Conservation (phyloP, 1,140 invertebrate species). For the Liolophura sinensis region DNA sequence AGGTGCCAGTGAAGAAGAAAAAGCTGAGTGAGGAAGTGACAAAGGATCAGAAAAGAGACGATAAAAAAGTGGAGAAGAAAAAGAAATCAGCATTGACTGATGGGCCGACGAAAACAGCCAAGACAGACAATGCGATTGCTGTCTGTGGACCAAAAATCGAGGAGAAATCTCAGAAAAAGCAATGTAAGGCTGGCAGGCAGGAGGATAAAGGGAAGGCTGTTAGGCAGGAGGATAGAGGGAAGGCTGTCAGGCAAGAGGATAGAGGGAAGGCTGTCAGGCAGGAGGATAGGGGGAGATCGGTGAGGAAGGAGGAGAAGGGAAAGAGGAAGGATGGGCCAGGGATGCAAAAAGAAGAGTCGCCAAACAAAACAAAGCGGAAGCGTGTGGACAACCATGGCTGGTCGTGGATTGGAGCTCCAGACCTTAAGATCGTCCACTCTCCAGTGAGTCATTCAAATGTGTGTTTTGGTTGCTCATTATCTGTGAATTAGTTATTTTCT, state of each 20-base stretch:
- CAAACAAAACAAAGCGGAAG: too few species aligned
- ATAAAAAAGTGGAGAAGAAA: background rate
- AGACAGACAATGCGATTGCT: background rate
- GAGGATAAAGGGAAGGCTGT: slow-evolving; percentile 1
- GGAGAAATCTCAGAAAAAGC: background rate
- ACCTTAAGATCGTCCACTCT: background rate
- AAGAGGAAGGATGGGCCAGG: background rate
- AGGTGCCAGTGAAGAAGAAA: slow-evolving; percentile 12
- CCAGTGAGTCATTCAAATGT: background rate
- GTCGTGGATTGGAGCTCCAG: background rate
- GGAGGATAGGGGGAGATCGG: slow-evolving; percentile 5
- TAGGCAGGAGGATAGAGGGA: slow-evolving; percentile 4
- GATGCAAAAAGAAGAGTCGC: background rate
- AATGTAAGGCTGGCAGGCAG: background rate
- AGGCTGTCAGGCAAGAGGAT: background rate
- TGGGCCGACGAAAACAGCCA: background rate
- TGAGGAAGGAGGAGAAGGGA: slow-evolving; percentile 6
- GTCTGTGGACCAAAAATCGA: background rate
- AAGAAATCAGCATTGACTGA: background rate
- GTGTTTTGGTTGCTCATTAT: too few species aligned
- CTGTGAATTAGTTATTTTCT: too few species aligned
- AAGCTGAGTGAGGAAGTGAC: slow-evolving; percentile 10
- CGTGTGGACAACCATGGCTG: background rate
- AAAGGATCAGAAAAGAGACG: slow-evolving; percentile 11
- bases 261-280: background rate